phyloP scores from a whole-genome alignment of 2,797 vertebrate genomes.

The Poliocrania exsul region DNA sequence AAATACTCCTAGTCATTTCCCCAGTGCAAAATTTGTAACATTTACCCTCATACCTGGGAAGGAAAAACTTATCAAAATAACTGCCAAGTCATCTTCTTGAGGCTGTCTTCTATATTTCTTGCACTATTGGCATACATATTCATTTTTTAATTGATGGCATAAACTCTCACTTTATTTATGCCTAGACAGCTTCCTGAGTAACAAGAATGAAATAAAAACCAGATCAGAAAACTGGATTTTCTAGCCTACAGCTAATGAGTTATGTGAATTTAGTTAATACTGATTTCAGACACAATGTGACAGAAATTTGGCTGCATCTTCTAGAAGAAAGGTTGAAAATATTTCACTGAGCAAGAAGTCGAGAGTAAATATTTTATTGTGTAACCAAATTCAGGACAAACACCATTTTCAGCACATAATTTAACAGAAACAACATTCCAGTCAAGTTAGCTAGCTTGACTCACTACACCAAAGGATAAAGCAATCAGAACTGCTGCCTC shows the following conservation, averaged over 20 bases:
- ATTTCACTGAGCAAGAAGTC: slow-evolving; percentile 46
- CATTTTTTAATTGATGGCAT: not conserved
- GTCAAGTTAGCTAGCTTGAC: slow-evolving; percentile 17
- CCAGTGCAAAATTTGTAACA: not conserved
- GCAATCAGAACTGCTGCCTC: slow-evolving; percentile 1
- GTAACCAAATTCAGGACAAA: slow-evolving; percentile 36
- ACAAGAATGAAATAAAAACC: slow-evolving; percentile 44
- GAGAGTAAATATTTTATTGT: slow-evolving; percentile 54
- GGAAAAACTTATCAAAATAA: not conserved
- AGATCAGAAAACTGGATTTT: slow-evolving; percentile 29
- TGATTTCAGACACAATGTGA: slow-evolving; percentile 39
- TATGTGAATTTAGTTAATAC: slow-evolving; percentile 42
- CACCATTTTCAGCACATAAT: slow-evolving; percentile 7
- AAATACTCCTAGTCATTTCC: not conserved
- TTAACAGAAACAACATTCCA: slow-evolving; percentile 28
- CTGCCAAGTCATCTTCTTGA: not conserved
- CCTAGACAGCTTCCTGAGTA: slow-evolving; percentile 35
- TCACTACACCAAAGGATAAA: not conserved
- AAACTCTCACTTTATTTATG: slow-evolving; percentile 3
- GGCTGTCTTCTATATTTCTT: not conserved
- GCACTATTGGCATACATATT: not conserved
- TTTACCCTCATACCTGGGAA: not conserved
- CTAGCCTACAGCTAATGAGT: slow-evolving; percentile 33
- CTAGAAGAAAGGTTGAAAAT: slow-evolving; percentile 35
- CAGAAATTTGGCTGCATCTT: slow-evolving; percentile 51